Base-by-base conservation (phyloP, 64 coral and sea anemone genomes). In the Cladopsammia gracilis region DNA sequence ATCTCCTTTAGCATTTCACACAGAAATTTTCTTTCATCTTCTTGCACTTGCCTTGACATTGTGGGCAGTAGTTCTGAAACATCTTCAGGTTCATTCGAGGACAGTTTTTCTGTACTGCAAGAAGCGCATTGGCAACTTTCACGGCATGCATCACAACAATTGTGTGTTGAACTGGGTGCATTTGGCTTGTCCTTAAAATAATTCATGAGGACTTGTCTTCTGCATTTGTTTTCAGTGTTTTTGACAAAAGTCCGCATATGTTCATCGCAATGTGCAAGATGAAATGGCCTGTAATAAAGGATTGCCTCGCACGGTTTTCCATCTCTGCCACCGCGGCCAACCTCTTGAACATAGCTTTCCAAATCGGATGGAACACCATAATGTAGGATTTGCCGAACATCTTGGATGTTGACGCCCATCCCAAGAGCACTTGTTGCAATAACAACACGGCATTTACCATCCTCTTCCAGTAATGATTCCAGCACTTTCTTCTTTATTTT, bases 141-240 rank as follows among this genome's bases (percentile, higher is more conserved):
- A 14, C 53, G 34, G 58, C 91, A 93, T 7, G 77, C 25, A 65
- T 85, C 70, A 75, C 91, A 93, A 58, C 82, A 93, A 18, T 75
- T 42, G 50, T 93, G 91, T 18, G 22, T 64, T 4, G 20, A 2
- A 23, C 7, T 25, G 3, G 26, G 48, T 0, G 48, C 43, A 1
- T 83, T 93, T 25, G 58, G 18, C 54, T 44, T 83, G 64, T 93
- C 78, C 58, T 87, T 85, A 22, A 93, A 93, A 58, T 77, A 48
- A 6, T 77, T 43, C 1, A 67, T 23, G 7, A 78, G 14, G 46
- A 60, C 6, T 0, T 61, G 23, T 19, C 91, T 73, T 0, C 79
- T 73, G 67, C 91, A 93, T 44, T 86, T 18, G 6, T 44, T 44
- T 4, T 83, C 12, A 7, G 24, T 83, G 51, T 61, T 46, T 51